These are phyloP conservation scores for Pectinophora gossypiella DNA, from an alignment of 1,140 invertebrate species.

Conservation along the genomic window DNA sequence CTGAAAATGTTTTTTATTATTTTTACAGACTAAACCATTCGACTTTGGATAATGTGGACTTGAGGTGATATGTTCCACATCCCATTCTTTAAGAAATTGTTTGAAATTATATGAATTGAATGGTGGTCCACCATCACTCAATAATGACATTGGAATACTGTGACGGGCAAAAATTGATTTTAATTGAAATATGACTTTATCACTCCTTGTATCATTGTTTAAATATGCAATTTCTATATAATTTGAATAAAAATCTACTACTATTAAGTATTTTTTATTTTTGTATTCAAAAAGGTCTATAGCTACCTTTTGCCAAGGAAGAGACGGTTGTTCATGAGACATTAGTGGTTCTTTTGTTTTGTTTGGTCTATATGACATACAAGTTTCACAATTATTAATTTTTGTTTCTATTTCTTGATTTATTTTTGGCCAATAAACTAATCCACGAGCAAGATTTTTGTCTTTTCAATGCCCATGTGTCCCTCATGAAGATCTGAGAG, in stretches of 20 bases:
- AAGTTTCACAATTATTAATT: conserved; percentile 51
- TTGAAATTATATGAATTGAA: conserved; percentile 20
- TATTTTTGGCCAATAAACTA: conserved; percentile 66
- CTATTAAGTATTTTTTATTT: conserved; percentile 33
- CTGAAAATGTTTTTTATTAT: conserved; percentile 14
- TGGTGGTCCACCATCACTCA: conserved; percentile 23
- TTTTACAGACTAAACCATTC: conserved; percentile 18
- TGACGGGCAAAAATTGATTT: conserved; percentile 34
- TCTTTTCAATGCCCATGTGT: conserved; percentile 66
- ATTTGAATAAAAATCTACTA: conserved; percentile 33
- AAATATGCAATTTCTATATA: conserved; percentile 24
- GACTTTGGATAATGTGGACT: conserved; percentile 20
- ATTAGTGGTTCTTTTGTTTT: conserved; percentile 46
- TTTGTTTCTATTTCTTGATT: conserved; percentile 58
- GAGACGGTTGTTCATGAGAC: conserved; percentile 28
- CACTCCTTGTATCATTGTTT: conserved; percentile 13
- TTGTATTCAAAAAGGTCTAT: conserved; percentile 35
- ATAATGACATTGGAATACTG: conserved; percentile 19
- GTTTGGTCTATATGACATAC: conserved; percentile 21
- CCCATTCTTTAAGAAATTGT: conserved; percentile 22
- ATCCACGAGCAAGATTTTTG: conserved; percentile 42
- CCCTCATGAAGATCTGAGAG: conserved; percentile 52
- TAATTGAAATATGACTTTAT: conserved; percentile 22
- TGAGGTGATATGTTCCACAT: conserved; percentile 13
- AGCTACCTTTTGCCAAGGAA: conserved; percentile 39